Conservation (phyloP, 1,140 invertebrate species). For the Leptinotarsa undecemlineata region DNA sequence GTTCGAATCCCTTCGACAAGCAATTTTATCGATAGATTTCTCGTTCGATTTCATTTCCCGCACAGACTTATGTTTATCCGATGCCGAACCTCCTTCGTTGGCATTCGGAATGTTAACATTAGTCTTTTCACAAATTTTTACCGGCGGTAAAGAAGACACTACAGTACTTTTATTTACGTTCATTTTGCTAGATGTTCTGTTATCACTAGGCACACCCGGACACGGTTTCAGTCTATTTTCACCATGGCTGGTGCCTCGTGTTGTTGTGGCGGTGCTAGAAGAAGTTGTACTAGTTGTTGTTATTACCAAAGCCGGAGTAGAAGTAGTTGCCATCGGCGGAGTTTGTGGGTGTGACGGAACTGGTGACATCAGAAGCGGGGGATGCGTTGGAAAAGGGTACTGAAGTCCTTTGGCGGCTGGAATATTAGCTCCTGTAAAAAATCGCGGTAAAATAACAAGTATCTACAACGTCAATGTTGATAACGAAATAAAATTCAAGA, state of each 20-base stretch:
- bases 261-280: conserved; percentile 37
- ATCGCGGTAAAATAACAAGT: too few species aligned
- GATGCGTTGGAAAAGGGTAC: conserved; percentile 81
- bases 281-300: conserved; percentile 32
- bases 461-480: too few species aligned
- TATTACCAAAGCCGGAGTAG: conserved; percentile 29
- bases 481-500: too few species aligned
- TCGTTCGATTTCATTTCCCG: conserved; percentile 19
- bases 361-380: conserved; percentile 58
- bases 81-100: conserved; percentile 24
- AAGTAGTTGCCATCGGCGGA: conserved; percentile 30
- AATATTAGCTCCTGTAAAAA: conserved; percentile 36
- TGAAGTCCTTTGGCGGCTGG: conserved; percentile 67
- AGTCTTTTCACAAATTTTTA: conserved; percentile 40
- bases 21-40: conserved; percentile 45
- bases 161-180: conserved; percentile 54
- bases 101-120: conserved; percentile 40
- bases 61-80: conserved; percentile 27
- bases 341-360: conserved; percentile 42
- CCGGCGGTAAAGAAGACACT: conserved; percentile 35
- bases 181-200: conserved; percentile 57
- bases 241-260: conserved; percentile 43
- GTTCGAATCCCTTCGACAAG: conserved; percentile 43
- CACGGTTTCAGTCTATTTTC: conserved; percentile 54
- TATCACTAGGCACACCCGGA: conserved; percentile 52